phyloP scores from a whole-genome alignment of 2,888 invertebrate genomes.

The Himalopsyche japonica region DNA sequence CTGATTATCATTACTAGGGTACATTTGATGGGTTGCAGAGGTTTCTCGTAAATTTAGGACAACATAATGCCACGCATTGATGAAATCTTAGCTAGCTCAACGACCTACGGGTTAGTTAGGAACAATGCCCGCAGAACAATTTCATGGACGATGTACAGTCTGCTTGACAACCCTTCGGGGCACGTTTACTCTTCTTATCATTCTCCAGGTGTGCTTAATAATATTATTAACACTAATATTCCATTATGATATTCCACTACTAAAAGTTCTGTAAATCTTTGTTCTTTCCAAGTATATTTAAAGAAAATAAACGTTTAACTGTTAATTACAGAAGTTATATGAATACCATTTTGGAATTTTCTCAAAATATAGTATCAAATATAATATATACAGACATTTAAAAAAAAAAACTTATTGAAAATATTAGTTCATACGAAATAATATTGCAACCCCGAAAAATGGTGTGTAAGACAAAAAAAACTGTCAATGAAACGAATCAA shows the following conservation, averaged over 20 bases:
- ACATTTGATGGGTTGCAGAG: neutral
- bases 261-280: neutral
- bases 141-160: slow-evolving; percentile 6
- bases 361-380: no score
- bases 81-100: neutral
- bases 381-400: no score
- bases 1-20: neutral
- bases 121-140: slow-evolving; percentile 22
- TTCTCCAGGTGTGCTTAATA: neutral
- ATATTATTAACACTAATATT: neutral
- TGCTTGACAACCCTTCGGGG: slow-evolving; percentile 4
- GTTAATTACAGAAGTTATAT: no score
- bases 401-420: no score
- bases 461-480: no score
- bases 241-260: neutral
- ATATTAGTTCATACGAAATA: no score
- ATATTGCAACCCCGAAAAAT: no score
- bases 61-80: neutral
- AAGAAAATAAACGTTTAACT: no score
- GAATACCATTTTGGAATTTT: no score
- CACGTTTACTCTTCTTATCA: neutral
- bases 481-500: no score
- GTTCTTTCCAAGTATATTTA: no score
- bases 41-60: neutral
- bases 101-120: neutral